Conservation (phyloP, 2,888 invertebrate genomes). For the Sphaeridia pumilis region DNA sequence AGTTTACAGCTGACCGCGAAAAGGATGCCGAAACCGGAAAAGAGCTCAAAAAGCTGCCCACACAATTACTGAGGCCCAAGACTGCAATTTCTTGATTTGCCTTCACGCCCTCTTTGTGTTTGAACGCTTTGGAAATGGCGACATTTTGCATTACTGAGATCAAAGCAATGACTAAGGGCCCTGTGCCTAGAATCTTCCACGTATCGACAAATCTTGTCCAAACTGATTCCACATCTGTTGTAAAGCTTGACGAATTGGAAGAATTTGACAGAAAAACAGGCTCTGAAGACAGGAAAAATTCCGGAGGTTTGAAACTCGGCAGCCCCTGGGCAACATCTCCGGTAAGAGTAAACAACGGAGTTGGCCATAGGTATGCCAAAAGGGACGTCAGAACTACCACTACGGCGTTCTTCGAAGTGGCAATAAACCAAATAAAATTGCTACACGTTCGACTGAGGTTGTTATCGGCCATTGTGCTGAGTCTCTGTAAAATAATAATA, state of each 20-base stretch:
- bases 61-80: constrained; percentile 66
- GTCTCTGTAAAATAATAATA: neutral
- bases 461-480: neutral
- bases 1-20: constrained; percentile 77
- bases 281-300: constrained; percentile 44
- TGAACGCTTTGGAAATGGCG: constrained; percentile 90
- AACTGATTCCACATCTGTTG: neutral
- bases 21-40: constrained; percentile 84
- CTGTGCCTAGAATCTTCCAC: constrained; percentile 53
- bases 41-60: constrained; percentile 70
- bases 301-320: constrained; percentile 55
- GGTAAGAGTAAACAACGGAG: constrained; percentile 52
- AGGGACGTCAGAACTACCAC: constrained; percentile 54
- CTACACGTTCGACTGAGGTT: constrained; percentile 34
- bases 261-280: neutral
- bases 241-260: neutral
- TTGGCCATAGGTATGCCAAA: constrained; percentile 46
- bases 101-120: constrained; percentile 59
- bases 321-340: constrained; percentile 48
- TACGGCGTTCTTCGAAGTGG: constrained; percentile 66
- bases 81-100: constrained; percentile 87
- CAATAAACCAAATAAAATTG: constrained; percentile 60
- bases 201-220: constrained; percentile 16
- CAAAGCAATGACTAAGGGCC: constrained; percentile 73
- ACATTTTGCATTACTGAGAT: constrained; percentile 86